Percentiles rank a stretch among this genome's conserved stretches.
Evolutionary conservation across 1,140 invertebrate species (phyloP).

Genomic region (Episyrphus balteatus): DNA sequence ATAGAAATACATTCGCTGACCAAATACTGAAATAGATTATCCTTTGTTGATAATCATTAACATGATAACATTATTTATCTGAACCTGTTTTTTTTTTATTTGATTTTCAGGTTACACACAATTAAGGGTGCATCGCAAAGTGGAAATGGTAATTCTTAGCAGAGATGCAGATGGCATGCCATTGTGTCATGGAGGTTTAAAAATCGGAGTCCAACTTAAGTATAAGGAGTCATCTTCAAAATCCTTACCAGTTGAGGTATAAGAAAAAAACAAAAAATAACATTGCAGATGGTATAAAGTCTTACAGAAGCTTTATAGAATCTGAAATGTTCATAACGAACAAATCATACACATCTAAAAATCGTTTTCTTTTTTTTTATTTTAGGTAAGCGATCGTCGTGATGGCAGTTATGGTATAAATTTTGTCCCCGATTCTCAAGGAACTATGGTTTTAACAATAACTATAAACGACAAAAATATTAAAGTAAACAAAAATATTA

Average conservation of each 20-base stretch:
- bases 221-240: constrained; percentile 34
- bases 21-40: too few species aligned
- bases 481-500: constrained; percentile 37
- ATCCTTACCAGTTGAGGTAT: constrained; percentile 35
- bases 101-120: constrained; percentile 18
- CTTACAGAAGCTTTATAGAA: background rate
- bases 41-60: too few species aligned
- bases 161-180: constrained; percentile 42
- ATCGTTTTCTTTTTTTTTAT: constrained; percentile 32
- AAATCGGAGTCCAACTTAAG: constrained; percentile 37
- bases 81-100: background rate
- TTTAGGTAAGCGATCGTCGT: constrained; percentile 42
- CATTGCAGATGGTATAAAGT: background rate
- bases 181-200: constrained; percentile 42
- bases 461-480: constrained; percentile 50
- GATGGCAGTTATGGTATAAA: constrained; percentile 49
- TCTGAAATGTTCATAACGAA: background rate
- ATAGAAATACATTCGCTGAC: too few species aligned
- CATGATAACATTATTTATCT: too few species aligned
- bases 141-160: constrained; percentile 39
- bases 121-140: constrained; percentile 38
- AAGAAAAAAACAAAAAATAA: constrained; percentile 12
- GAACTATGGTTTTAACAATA: constrained; percentile 45
- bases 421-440: constrained; percentile 47
- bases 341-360: constrained; percentile 28